A percentile compares a stretch with the other conserved stretches of the same genome.
These are phyloP conservation scores for Limonius californicus DNA, from an alignment of 1,140 invertebrate species.

Conservation along the genomic window DNA sequence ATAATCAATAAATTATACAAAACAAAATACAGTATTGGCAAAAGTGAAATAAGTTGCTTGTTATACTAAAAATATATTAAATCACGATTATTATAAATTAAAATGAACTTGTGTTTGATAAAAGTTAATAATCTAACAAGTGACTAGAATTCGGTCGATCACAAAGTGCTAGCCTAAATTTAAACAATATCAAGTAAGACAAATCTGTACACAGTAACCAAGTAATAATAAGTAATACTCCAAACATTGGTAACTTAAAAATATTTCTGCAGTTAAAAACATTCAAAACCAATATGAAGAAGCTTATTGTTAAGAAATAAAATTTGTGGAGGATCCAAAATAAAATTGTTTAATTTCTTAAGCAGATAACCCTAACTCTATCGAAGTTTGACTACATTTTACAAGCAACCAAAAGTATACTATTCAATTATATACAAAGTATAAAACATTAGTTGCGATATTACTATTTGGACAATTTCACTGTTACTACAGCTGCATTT, in stretches of 20 bases:
- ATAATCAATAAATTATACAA: slow-evolving; percentile 4
- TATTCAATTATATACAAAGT: slow-evolving; percentile 6
- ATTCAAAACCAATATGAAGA: not conserved
- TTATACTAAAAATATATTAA: slow-evolving; percentile 3
- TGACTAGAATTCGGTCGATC: slow-evolving; percentile 2
- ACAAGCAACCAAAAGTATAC: slow-evolving; percentile 9
- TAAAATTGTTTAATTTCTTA: too few relatives aligned
- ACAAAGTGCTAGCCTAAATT: slow-evolving; percentile 2
- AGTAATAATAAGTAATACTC: not conserved
- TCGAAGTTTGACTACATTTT: not conserved
- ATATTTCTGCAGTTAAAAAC: too few relatives aligned
- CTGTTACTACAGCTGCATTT: slow-evolving; percentile 1
- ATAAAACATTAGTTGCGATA: not conserved
- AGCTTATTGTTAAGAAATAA: too few relatives aligned
- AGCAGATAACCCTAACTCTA: not conserved
- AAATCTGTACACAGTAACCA: not conserved
- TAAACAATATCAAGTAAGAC: not conserved
- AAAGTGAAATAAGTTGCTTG: not conserved
- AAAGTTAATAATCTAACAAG: not conserved
- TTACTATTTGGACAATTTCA: not conserved
- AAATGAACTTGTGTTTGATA: slow-evolving; percentile 2
- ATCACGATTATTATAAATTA: slow-evolving; percentile 1
- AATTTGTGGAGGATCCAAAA: too few relatives aligned
- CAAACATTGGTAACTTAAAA: slow-evolving; percentile 3
- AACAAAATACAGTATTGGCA: slow-evolving; percentile 5